A percentile compares a stretch with the other conserved stretches of the same genome.
These are phyloP conservation scores for Erebia palarica DNA, from an alignment of 2,888 invertebrate species.

Conservation along the genomic window DNA sequence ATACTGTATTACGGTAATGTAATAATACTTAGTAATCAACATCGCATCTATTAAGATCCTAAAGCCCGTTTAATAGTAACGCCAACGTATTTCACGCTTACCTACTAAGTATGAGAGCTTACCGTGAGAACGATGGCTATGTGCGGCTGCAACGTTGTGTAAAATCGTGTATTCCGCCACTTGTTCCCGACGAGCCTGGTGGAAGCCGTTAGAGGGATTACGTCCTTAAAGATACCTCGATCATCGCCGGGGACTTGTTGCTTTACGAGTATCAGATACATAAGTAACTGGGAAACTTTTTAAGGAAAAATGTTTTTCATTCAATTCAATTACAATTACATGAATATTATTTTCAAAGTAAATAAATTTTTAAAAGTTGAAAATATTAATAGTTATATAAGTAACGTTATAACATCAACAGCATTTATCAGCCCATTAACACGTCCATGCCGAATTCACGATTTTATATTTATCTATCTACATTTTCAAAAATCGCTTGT, in stretches of 20 bases:
- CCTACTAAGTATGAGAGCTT: not conserved
- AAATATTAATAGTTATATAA: too few relatives aligned
- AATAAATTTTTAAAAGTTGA: too few relatives aligned
- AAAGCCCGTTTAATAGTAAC: not conserved
- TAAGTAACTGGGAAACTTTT: not conserved
- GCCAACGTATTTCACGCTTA: not conserved
- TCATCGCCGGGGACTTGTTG: not conserved
- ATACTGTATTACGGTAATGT: too few relatives aligned
- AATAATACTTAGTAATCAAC: too few relatives aligned
- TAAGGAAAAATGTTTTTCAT: too few relatives aligned
- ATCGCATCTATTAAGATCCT: not conserved
- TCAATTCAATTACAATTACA: too few relatives aligned
- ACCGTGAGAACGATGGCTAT: not conserved
- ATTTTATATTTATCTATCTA: too few relatives aligned
- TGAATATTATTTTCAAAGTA: too few relatives aligned
- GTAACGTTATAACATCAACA: too few relatives aligned
- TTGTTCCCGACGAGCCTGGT: not conserved
- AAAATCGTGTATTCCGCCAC: not conserved
- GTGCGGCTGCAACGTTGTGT: not conserved
- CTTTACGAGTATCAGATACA: not conserved
- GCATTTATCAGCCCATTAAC: too few relatives aligned
- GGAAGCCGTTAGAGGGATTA: not conserved
- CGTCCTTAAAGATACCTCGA: not conserved
- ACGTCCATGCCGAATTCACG: too few relatives aligned
- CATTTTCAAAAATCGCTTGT: too few relatives aligned